Percentiles rank a stretch among this genome's conserved stretches.
Conservation (phyloP, 1,140 invertebrate genomes). For the Homarus americanus region DNA sequence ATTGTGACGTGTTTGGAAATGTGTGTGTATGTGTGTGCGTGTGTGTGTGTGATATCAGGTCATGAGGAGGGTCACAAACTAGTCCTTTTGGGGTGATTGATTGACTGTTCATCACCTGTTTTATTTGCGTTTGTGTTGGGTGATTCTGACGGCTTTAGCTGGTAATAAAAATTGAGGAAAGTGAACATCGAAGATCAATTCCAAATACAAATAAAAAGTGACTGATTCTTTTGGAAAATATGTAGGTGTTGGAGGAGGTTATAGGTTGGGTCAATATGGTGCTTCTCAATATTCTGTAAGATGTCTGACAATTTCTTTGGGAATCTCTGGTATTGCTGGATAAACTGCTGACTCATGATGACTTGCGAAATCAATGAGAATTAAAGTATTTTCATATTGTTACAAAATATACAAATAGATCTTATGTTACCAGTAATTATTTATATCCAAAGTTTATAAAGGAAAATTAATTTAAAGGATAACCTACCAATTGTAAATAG, state of each 20-base stretch:
- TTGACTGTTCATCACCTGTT: too few relatives aligned
- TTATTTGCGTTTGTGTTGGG: too few relatives aligned
- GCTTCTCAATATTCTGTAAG: conserved; percentile 3
- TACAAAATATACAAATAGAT: conserved; percentile 18
- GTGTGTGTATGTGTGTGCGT: too few relatives aligned
- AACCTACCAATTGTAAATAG: conserved; percentile 1
- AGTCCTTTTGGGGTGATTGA: too few relatives aligned
- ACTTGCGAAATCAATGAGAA: background rate
- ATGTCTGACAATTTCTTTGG: background rate
- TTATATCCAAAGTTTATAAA: background rate
- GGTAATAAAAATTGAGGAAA: too few relatives aligned
- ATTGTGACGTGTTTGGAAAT: too few relatives aligned
- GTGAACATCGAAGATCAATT: too few relatives aligned
- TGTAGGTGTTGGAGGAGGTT: background rate
- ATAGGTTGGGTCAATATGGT: background rate
- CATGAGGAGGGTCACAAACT: too few relatives aligned
- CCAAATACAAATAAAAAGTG: too few relatives aligned
- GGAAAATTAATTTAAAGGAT: background rate
- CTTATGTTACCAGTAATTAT: background rate
- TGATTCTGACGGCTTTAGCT: too few relatives aligned
- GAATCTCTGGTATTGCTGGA: conserved; percentile 7
- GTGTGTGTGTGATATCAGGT: too few relatives aligned
- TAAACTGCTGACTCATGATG: background rate
- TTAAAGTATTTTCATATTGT: background rate
- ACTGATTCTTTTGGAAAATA: background rate